Percentiles rank a stretch among this genome's conserved stretches.
These are phyloP conservation scores for Andrena bicolor DNA, from an alignment of 2,888 invertebrate species.

Conservation along the genomic window DNA sequence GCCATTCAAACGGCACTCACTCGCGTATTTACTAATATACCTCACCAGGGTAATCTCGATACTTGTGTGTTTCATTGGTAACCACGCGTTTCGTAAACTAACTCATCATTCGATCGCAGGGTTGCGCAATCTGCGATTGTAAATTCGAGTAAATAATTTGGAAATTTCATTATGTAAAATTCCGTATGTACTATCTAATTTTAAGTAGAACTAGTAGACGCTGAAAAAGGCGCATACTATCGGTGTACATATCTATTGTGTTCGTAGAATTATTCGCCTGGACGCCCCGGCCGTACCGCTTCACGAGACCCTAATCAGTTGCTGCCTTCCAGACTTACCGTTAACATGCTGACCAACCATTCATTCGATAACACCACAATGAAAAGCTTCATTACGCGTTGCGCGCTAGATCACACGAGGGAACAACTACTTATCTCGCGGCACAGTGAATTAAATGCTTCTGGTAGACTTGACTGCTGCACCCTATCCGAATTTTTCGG, in stretches of 20 bases:
- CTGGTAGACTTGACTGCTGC: too few relatives aligned
- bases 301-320: constrained; percentile 82
- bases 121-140: too few relatives aligned
- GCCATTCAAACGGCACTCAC: too few relatives aligned
- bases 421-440: neutral
- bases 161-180: neutral
- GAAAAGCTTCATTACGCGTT: neutral
- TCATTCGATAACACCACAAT: neutral
- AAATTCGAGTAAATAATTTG: too few relatives aligned
- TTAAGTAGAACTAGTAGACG: neutral
- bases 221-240: constrained; percentile 33
- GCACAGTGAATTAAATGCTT: neutral
- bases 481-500: neutral
- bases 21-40: too few relatives aligned
- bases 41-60: too few relatives aligned
- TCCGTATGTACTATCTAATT: constrained; percentile 16
- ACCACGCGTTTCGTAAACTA: too few relatives aligned
- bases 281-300: constrained; percentile 84
- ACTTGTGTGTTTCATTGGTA: too few relatives aligned
- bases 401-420: neutral
- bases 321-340: constrained; percentile 38
- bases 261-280: constrained; percentile 83
- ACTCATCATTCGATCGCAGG: too few relatives aligned
- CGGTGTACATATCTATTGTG: constrained; percentile 74
- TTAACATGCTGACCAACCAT: constrained; percentile 7